Percentiles rank a stretch among this genome's conserved stretches.
phyloP scores from a whole-genome alignment of 2,888 invertebrate species.

The Mythimna impura region DNA sequence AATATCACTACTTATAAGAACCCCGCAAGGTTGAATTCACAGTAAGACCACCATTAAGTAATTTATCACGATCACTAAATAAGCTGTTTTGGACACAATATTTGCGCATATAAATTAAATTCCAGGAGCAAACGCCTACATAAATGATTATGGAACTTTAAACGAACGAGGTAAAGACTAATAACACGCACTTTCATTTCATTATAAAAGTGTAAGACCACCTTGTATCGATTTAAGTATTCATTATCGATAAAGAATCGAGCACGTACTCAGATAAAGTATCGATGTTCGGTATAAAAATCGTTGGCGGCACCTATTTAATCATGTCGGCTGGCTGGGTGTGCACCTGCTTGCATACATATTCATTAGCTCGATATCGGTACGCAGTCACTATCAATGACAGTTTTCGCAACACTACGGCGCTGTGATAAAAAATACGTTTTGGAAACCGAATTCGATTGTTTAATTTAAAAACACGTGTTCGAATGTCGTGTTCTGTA shows the following conservation, averaged over 20 bases:
- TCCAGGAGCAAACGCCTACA: slow-evolving; percentile 57
- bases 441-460: slow-evolving; percentile 64
- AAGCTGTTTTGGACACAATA: slow-evolving; percentile 52
- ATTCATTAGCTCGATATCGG: slow-evolving; percentile 86
- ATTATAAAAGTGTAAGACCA: slow-evolving; percentile 62
- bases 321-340: slow-evolving; percentile 77
- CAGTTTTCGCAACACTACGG: slow-evolving; percentile 78
- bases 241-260: slow-evolving; percentile 74
- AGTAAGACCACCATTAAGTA: slow-evolving; percentile 49
- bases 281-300: slow-evolving; percentile 84
- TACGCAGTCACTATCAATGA: slow-evolving; percentile 84
- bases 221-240: slow-evolving; percentile 66
- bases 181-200: slow-evolving; percentile 57
- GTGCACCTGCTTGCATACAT: slow-evolving; percentile 88
- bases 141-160: slow-evolving; percentile 59
- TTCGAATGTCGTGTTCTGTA: slow-evolving; percentile 58
- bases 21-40: slow-evolving; percentile 45
- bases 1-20: slow-evolving; percentile 48
- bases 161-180: slow-evolving; percentile 56
- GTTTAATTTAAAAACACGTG: slow-evolving; percentile 61
- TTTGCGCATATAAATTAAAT: slow-evolving; percentile 59
- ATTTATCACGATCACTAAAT: slow-evolving; percentile 60
- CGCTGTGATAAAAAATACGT: slow-evolving; percentile 60
- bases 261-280: slow-evolving; percentile 75
- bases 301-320: slow-evolving; percentile 87